Evolutionary conservation across 1,140 invertebrate genomes (phyloP).

Genomic region (Trichonephila clavipes): DNA sequence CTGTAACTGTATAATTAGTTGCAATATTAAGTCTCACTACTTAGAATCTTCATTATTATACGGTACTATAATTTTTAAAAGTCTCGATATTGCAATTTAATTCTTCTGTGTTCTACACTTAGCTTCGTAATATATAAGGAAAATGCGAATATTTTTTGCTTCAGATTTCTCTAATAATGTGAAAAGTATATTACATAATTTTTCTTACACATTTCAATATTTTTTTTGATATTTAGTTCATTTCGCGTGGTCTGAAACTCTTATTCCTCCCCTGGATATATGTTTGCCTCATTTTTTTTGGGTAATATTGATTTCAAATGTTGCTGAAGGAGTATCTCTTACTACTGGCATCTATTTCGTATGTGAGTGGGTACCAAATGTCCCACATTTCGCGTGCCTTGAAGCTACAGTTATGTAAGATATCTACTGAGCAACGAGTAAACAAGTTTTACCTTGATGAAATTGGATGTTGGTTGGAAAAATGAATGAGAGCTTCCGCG

Average conservation of each 20-base stretch:
- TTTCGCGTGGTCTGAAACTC: not conserved
- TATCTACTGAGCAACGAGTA: not conserved
- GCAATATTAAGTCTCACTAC: too few relatives aligned
- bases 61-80: too few relatives aligned
- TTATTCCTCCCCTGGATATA: not conserved
- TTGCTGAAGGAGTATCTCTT: not conserved
- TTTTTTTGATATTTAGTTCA: too few relatives aligned
- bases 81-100: too few relatives aligned
- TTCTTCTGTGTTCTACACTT: too few relatives aligned
- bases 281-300: not conserved
- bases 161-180: too few relatives aligned
- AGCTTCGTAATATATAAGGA: too few relatives aligned
- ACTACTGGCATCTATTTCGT: not conserved
- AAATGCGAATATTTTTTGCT: too few relatives aligned
- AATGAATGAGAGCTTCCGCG: not conserved
- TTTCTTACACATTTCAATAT: too few relatives aligned
- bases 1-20: too few relatives aligned
- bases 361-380: conserved; percentile 14
- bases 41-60: too few relatives aligned
- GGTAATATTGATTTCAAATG: not conserved
- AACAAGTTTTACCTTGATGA: conserved; percentile 52
- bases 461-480: not conserved
- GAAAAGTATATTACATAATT: too few relatives aligned
- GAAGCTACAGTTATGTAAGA: conserved; percentile 33
- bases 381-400: conserved; percentile 14